Percentiles rank a stretch among this genome's conserved stretches.
Evolutionary conservation across 2,888 invertebrate genomes (phyloP).

Genomic region (Drosophila robusta): DNA sequence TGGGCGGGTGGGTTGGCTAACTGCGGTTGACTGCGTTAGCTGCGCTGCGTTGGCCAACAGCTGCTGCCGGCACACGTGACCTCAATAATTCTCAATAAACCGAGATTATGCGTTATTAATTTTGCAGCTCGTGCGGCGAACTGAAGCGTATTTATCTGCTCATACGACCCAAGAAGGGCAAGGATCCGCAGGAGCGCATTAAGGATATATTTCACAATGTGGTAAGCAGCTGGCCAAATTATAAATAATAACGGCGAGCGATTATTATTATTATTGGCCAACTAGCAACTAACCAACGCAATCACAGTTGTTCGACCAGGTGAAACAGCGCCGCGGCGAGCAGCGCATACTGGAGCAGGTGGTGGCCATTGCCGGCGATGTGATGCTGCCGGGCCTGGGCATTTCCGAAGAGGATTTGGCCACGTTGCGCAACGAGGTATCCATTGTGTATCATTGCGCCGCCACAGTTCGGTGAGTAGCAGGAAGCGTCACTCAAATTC

Average conservation of each 20-base stretch:
- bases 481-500: not conserved
- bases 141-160: conserved; percentile 92
- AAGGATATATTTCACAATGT: conserved; percentile 92
- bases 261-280: too few species aligned
- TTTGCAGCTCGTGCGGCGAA: conserved; percentile 89
- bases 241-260: conserved; percentile 53
- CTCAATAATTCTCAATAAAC: conserved; percentile 59
- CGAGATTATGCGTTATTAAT: conserved; percentile 68
- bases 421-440: conserved; percentile 88
- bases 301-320: conserved; percentile 90
- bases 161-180: conserved; percentile 94
- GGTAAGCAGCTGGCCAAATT: conserved; percentile 87
- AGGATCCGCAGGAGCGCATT: conserved; percentile 90
- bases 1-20: conserved; percentile 30
- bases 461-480: conserved; percentile 87
- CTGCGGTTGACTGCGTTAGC: conserved; percentile 3
- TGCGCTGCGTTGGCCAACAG: conserved; percentile 23
- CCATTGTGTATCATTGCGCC: conserved; percentile 94
- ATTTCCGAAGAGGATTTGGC: conserved; percentile 89
- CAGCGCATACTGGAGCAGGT: conserved; percentile 87
- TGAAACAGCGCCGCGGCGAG: conserved; percentile 89
- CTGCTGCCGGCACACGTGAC: conserved; percentile 52
- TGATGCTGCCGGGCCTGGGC: conserved; percentile 88
- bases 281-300: conserved; percentile 14
- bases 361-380: conserved; percentile 90